Base-by-base conservation (phyloP, 2,113 vertebrate species). In the Scophthalmus maximus region DNA sequence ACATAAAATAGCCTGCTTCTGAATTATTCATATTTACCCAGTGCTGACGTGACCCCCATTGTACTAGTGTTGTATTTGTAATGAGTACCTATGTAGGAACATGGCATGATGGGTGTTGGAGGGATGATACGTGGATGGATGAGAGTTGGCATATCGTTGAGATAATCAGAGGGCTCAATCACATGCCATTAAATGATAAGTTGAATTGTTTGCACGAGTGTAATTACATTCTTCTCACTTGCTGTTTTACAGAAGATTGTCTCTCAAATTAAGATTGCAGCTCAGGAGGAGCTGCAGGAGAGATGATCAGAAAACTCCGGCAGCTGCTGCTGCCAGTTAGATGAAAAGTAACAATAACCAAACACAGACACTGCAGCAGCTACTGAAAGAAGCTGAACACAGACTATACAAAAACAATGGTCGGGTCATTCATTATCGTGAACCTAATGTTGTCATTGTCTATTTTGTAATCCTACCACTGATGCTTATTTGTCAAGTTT, bases 21-120 rank as follows among this genome's bases (percentile, higher is more conserved):
- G 59, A 81, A 64, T 75, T 49, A 81, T 70, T 81, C 52, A 71
- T 20, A n/a, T 46, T 25, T 50, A 18, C 26, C 18, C 38, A 27
- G 0, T 0, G 0, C 1, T 34, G 71, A 64, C 4, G 0, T 32
- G 26, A 3, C 47, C 23, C 22, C 52, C 26, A 18, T 40, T 80
- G 26, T 55, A 20, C 29, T 29, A 9, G 17, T 32, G n/a, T n/a
- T 77, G 46, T 59, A 46, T 38, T 61, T 66, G 26, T 49, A 15
- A 22, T 30, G 20, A 57, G 44, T 22, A 58, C 42, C 9, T 26
- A 22, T 51, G 30, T 17, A n/a, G 44, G 63, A 62, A 67, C 34
- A 29, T 23, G n/a, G 7, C 2, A 25, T 18, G 26, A 25, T 18
- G 26, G 34, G 12, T 32, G 0, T 32, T 29, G 25, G 11, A n/a